Evolutionary conservation across 2,113 vertebrate genomes (phyloP).

Genomic region (Kryptolebias marmoratus): DNA sequence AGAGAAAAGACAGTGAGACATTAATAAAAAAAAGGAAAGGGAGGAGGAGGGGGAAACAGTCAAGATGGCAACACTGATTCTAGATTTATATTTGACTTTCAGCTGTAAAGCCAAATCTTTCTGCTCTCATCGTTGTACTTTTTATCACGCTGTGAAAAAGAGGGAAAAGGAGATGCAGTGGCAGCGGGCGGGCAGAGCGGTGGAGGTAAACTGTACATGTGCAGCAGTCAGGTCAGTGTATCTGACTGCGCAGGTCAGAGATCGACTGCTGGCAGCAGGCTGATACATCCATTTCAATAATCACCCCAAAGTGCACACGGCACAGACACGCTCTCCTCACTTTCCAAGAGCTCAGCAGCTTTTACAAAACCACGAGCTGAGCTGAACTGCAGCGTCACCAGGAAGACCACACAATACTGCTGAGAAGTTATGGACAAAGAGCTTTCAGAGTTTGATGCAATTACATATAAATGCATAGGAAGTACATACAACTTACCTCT

Average conservation of each 20-base stretch:
- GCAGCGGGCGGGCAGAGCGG: background rate
- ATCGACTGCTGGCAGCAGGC: constrained; percentile 39
- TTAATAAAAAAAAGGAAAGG: constrained; percentile 5
- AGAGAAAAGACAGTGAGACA: constrained; percentile 56
- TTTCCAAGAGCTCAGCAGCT: constrained; percentile 63
- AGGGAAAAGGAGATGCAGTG: constrained; percentile 7
- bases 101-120: no score
- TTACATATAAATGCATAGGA: constrained; percentile 12
- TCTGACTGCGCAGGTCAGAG: constrained; percentile 25
- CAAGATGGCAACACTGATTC: constrained; percentile 35
- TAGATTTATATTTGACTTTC: constrained; percentile 11
- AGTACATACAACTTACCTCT: background rate
- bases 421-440: constrained; percentile 39
- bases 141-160: no score
- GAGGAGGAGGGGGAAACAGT: constrained; percentile 15
- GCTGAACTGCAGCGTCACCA: constrained; percentile 54
- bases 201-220: background rate
- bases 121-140: no score
- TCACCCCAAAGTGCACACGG: constrained; percentile 53
- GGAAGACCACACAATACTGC: constrained; percentile 31
- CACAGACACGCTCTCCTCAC: constrained; percentile 38
- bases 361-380: constrained; percentile 46
- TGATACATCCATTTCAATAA: constrained; percentile 55
- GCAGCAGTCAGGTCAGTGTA: background rate
- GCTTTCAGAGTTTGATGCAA: constrained; percentile 25